A percentile compares a stretch with the other conserved stretches of the same genome.
Conservation (phyloP, 1,140 invertebrate species). For the Lasioglossum baleicum region DNA sequence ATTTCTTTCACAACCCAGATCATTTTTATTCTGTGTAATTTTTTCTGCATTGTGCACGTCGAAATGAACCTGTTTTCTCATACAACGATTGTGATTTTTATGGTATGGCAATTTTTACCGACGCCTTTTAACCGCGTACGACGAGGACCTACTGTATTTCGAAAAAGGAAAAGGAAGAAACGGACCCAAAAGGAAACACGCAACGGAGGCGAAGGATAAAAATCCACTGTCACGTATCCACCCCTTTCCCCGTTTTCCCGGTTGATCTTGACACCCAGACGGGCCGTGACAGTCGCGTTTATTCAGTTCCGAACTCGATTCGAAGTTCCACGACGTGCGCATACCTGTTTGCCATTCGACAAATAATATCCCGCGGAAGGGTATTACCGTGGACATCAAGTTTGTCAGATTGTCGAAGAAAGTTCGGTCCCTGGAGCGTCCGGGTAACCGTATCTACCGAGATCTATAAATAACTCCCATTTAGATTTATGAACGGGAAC, state of each 20-base stretch:
- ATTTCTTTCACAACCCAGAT: no score
- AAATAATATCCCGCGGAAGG: constrained; percentile 54
- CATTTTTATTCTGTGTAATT: no score
- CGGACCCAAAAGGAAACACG: not conserved
- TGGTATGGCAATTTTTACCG: no score
- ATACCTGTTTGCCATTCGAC: constrained; percentile 45
- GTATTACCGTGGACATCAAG: constrained; percentile 52
- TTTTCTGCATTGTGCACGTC: no score
- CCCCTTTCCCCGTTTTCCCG: not conserved
- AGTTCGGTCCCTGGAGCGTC: constrained; percentile 59
- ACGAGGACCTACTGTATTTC: not conserved
- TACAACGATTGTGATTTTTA: no score
- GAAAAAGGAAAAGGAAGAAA: not conserved
- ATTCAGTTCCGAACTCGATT: constrained; percentile 57
- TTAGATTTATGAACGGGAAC: constrained; percentile 69
- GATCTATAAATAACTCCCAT: constrained; percentile 74
- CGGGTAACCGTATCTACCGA: constrained; percentile 51
- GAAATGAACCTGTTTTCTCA: no score
- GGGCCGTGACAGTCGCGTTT: constrained; percentile 1
- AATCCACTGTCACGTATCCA: not conserved
- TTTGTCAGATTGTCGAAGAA: constrained; percentile 59
- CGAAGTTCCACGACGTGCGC: constrained; percentile 37
- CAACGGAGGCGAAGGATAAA: not conserved
- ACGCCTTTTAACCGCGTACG: no score
- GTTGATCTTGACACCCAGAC: constrained; percentile 1